Evolutionary conservation across 2,113 vertebrate species (phyloP).

Genomic region (Catharus minimus): DNA sequence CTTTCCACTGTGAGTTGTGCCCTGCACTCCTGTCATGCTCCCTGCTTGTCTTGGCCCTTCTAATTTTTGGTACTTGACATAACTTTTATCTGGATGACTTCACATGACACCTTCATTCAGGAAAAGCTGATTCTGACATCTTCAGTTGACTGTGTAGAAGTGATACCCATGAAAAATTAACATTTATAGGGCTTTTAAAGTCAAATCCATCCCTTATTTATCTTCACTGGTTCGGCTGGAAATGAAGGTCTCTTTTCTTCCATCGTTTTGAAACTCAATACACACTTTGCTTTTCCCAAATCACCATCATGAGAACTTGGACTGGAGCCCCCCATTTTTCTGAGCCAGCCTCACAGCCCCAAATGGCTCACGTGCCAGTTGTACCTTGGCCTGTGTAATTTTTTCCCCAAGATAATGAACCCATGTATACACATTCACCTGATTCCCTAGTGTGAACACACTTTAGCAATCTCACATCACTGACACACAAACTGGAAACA

Average conservation of each 20-base stretch:
- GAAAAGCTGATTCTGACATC: background rate
- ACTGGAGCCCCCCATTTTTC: background rate
- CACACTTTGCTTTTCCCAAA: background rate
- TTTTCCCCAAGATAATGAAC: background rate
- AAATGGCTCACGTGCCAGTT: fast-evolving
- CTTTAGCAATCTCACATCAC: background rate
- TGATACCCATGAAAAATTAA: background rate
- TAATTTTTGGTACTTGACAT: background rate
- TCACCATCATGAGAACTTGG: background rate
- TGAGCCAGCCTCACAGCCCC: background rate
- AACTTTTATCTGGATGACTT: background rate
- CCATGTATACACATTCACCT: fast-evolving
- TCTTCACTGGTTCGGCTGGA: background rate
- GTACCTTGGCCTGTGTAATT: background rate
- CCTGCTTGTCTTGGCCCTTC: background rate
- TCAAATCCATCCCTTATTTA: background rate
- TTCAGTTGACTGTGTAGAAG: background rate
- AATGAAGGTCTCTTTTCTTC: background rate
- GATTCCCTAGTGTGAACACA: background rate
- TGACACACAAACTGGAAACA: background rate
- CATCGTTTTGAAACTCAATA: background rate
- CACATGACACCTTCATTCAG: background rate
- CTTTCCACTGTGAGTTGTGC: background rate
- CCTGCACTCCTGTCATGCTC: background rate
- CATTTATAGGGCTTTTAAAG: background rate